Evolutionary conservation across 2,888 invertebrate genomes (phyloP).

Genomic region (Cancer borealis): DNA sequence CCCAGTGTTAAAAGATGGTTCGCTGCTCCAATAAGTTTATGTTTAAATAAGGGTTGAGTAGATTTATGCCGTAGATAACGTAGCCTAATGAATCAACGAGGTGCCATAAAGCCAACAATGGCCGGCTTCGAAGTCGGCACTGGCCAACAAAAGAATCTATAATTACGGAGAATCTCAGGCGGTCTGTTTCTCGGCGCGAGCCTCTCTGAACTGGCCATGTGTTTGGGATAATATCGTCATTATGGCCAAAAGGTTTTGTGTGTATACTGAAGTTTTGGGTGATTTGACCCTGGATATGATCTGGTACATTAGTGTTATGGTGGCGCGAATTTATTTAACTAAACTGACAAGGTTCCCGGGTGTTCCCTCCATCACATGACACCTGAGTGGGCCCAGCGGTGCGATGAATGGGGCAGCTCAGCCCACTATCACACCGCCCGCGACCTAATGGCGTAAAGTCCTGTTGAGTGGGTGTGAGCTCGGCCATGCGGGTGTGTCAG

Average conservation of each 20-base stretch:
- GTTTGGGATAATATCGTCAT: slow-evolving; percentile 72
- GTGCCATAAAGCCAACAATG: slow-evolving; percentile 75
- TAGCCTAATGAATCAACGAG: slow-evolving; percentile 76
- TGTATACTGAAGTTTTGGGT: slow-evolving; percentile 46
- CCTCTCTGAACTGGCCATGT: slow-evolving; percentile 65
- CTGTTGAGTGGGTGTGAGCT: slow-evolving; percentile 49
- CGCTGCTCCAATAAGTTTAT: slow-evolving; percentile 76
- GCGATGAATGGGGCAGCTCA: neutral
- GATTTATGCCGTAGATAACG: slow-evolving; percentile 75
- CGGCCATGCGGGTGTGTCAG: slow-evolving; percentile 21
- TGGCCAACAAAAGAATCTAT: slow-evolving; percentile 75
- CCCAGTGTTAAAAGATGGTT: slow-evolving; percentile 76
- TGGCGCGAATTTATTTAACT: slow-evolving; percentile 38
- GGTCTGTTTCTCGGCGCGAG: slow-evolving; percentile 67
- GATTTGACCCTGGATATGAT: slow-evolving; percentile 21
- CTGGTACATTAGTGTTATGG: slow-evolving; percentile 6
- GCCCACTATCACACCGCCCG: slow-evolving; percentile 25
- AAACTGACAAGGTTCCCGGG: slow-evolving; percentile 39
- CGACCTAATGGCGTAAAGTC: slow-evolving; percentile 59
- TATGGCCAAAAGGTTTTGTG: slow-evolving; percentile 57
- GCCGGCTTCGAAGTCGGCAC: slow-evolving; percentile 71
- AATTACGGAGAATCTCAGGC: slow-evolving; percentile 75
- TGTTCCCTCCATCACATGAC: slow-evolving; percentile 27
- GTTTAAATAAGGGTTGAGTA: slow-evolving; percentile 76
- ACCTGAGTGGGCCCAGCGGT: neutral